Percentiles rank a stretch among this genome's conserved stretches.
Conservation (phyloP, 2,888 invertebrate genomes). For the Azorinus chamasolen region DNA sequence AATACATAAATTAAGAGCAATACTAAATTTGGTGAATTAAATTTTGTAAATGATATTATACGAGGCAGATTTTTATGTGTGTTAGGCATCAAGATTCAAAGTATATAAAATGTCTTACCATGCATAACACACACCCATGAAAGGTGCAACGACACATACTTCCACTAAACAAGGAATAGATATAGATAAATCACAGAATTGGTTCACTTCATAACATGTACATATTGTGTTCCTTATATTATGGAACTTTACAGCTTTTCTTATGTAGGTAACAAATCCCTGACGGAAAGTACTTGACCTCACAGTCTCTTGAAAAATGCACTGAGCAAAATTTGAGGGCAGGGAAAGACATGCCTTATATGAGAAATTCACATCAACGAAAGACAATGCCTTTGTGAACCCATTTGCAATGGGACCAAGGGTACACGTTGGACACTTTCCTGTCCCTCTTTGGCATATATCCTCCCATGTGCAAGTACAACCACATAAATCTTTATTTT, state of each 20-base stretch:
- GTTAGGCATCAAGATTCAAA: too few species aligned
- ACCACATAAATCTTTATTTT: too few species aligned
- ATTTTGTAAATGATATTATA: too few species aligned
- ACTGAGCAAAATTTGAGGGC: slow-evolving; percentile 75
- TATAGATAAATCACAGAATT: slow-evolving; percentile 21
- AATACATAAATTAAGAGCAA: too few species aligned
- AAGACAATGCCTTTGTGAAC: slow-evolving; percentile 15
- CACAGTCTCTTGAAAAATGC: slow-evolving; percentile 60
- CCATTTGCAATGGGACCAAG: neutral
- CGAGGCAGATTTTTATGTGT: too few species aligned
- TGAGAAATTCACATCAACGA: slow-evolving; percentile 32
- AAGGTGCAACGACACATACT: slow-evolving; percentile 24
- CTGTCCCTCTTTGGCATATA: neutral
- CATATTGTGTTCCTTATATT: slow-evolving; percentile 32
- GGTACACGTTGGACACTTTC: neutral
- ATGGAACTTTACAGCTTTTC: slow-evolving; percentile 39
- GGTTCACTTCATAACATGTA: slow-evolving; percentile 36
- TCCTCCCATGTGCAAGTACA: neutral
- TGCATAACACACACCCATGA: slow-evolving; percentile 31
- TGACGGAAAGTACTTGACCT: slow-evolving; percentile 67
- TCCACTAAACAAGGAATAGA: slow-evolving; percentile 44
- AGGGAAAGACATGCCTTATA: slow-evolving; percentile 29
- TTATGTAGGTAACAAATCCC: slow-evolving; percentile 66
- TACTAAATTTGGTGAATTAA: too few species aligned
- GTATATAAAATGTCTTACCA: slow-evolving; percentile 40